Evolutionary conservation across 2,888 invertebrate genomes (phyloP).

Genomic region (Magallana nippona): DNA sequence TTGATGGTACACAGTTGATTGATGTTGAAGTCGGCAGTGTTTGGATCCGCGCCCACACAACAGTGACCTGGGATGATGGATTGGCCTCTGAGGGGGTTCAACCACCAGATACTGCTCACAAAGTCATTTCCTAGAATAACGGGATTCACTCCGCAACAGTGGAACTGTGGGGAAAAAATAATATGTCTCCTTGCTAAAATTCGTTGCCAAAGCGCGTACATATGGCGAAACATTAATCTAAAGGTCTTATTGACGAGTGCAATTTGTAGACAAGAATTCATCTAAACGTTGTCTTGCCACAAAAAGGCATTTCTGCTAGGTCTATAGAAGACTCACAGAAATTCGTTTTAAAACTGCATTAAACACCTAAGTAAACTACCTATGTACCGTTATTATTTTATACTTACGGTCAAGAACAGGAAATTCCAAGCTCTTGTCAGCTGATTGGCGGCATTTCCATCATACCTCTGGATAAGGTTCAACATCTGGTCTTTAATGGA

Average conservation of each 20-base stretch:
- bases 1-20: constrained; percentile 47
- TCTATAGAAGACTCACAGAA: too few relatives aligned
- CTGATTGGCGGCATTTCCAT: constrained; percentile 44
- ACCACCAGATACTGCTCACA: constrained; percentile 43
- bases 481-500: constrained; percentile 46
- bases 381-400: too few relatives aligned
- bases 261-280: too few relatives aligned
- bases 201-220: too few relatives aligned
- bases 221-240: too few relatives aligned
- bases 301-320: too few relatives aligned
- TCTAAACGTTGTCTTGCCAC: too few relatives aligned
- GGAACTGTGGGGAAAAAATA: constrained; percentile 31
- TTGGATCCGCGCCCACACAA: constrained; percentile 45
- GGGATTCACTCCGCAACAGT: constrained; percentile 48
- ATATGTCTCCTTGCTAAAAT: too few relatives aligned
- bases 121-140: constrained; percentile 45
- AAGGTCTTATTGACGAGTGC: too few relatives aligned
- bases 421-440: constrained; percentile 47
- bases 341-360: too few relatives aligned
- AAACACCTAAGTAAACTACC: too few relatives aligned
- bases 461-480: constrained; percentile 43
- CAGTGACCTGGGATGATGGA: constrained; percentile 42
- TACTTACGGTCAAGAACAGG: constrained; percentile 48
- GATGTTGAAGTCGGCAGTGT: constrained; percentile 39
- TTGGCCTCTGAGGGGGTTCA: constrained; percentile 39